Conservation (phyloP, 2,888 invertebrate genomes). For the Hyppa rectilinea region DNA sequence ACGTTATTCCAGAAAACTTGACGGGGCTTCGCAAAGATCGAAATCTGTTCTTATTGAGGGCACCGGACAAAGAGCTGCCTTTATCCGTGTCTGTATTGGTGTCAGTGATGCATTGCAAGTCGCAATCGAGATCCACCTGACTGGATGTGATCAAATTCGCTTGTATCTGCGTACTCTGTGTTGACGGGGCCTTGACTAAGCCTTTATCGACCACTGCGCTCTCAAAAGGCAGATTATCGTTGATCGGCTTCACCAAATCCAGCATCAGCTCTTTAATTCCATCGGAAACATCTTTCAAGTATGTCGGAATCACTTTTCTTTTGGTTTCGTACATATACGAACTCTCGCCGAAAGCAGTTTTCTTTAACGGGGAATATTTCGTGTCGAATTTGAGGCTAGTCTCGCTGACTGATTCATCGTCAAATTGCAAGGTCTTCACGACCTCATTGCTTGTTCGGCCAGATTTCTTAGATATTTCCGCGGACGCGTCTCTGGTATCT, state of each 20-base stretch:
- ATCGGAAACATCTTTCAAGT: conserved; percentile 78
- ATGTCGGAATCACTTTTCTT: conserved; percentile 81
- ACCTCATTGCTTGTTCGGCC: conserved; percentile 77
- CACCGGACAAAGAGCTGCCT: background rate
- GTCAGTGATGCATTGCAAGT: conserved; percentile 65
- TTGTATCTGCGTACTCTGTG: conserved; percentile 80
- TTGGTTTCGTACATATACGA: conserved; percentile 75
- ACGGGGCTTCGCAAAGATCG: conserved; percentile 35
- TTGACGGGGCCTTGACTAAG: conserved; percentile 65
- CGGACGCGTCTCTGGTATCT: conserved; percentile 64
- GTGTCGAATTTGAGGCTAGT: conserved; percentile 59
- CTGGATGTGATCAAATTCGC: conserved; percentile 81
- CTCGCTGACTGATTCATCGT: conserved; percentile 78
- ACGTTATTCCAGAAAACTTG: conserved; percentile 27
- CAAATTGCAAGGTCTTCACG: conserved; percentile 83
- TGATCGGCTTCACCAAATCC: conserved; percentile 83
- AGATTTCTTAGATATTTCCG: conserved; percentile 59
- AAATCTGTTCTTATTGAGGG: background rate
- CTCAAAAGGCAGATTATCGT: conserved; percentile 75
- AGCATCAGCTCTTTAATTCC: conserved; percentile 82
- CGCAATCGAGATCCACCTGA: conserved; percentile 79
- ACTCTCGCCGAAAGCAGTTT: conserved; percentile 78
- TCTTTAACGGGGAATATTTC: conserved; percentile 75
- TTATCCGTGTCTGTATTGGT: conserved; percentile 56
- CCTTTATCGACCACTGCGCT: conserved; percentile 37